These are phyloP conservation scores for Mirza zaza DNA, from an alignment of 2,113 vertebrate genomes.

Conservation along the genomic window DNA sequence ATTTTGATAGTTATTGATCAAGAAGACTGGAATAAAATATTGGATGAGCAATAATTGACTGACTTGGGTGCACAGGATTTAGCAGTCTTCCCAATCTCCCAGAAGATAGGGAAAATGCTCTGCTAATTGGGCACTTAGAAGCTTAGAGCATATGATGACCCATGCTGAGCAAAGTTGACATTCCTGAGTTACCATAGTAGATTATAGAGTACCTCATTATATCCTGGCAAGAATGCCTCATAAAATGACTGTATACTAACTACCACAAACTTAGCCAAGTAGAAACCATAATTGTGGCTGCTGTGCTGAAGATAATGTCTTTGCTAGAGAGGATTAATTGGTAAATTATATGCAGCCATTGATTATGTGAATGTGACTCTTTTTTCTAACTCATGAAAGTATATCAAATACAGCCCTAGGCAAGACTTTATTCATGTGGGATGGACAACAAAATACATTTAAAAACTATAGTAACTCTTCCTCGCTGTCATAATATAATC, in stretches of 20 bases:
- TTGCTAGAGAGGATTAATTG: neutral
- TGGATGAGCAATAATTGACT: neutral
- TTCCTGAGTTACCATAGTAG: neutral
- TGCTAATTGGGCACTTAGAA: neutral
- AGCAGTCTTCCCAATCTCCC: neutral
- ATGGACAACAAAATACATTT: neutral
- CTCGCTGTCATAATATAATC: neutral
- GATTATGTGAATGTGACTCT: neutral
- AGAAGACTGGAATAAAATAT: neutral
- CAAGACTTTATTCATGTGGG: neutral
- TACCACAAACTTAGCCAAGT: neutral
- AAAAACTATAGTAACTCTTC: neutral
- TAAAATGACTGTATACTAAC: conserved; percentile 1
- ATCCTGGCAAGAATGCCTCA: neutral
- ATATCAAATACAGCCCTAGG: neutral
- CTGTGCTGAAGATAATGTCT: neutral
- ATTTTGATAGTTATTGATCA: neutral
- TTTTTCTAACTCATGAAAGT: neutral
- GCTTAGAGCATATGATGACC: neutral
- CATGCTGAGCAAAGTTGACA: neutral
- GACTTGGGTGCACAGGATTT: neutral
- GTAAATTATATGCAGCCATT: neutral
- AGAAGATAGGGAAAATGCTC: neutral
- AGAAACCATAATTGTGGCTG: conserved; percentile 10
- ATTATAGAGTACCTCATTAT: conserved; percentile 30